These are phyloP conservation scores for Arctopsyche grandis DNA, from an alignment of 1,140 invertebrate genomes.

Conservation along the genomic window DNA sequence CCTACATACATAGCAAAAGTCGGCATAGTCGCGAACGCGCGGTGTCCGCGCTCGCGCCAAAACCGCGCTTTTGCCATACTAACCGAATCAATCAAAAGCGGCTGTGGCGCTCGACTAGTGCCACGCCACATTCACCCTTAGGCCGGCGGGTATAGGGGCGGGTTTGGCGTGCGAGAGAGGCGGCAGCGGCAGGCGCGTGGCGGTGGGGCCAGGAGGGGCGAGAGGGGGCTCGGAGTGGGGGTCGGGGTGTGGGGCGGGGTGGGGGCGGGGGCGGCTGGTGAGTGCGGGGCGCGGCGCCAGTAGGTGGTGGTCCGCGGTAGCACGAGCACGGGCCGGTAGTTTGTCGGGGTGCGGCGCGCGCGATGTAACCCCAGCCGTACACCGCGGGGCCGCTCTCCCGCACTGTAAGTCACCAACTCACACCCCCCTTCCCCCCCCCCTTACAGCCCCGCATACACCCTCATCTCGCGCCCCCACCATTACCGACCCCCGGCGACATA, in stretches of 20 bases:
- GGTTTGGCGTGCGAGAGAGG: background rate
- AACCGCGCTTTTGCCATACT: background rate
- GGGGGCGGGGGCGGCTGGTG: background rate
- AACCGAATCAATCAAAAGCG: background rate
- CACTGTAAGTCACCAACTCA: background rate
- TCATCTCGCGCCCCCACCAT: background rate
- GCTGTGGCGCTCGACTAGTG: background rate
- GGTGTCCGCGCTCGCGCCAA: no score
- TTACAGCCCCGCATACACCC: background rate
- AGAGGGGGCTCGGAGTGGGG: constrained; percentile 7
- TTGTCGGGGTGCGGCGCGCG: background rate
- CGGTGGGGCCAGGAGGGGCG: background rate
- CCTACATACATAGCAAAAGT: background rate
- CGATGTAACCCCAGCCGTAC: background rate
- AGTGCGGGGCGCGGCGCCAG: constrained; percentile 18
- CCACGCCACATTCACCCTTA: background rate
- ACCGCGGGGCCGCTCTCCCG: background rate
- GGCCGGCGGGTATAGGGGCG: background rate
- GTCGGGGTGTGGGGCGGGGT: background rate
- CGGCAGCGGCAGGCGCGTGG: background rate
- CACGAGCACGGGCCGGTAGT: background rate
- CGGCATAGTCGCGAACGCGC: background rate
- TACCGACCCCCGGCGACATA: background rate
- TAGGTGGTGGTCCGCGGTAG: background rate
- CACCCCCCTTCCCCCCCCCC: background rate